Base-by-base conservation (phyloP, 2,113 vertebrate genomes). In the Lasiurus borealis region DNA sequence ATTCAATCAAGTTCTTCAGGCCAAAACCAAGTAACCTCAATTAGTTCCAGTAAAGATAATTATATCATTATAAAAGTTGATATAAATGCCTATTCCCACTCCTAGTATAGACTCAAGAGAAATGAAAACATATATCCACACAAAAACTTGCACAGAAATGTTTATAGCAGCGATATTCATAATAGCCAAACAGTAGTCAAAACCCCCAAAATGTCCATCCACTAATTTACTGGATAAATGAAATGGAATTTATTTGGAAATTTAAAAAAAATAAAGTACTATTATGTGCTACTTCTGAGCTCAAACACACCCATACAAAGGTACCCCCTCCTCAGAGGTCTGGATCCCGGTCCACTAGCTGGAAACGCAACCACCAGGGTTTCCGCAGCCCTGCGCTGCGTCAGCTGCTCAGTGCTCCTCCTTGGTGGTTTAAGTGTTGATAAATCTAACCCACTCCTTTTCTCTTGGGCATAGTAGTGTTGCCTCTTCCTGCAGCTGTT, bases 131-230 rank as follows among this genome's bases (percentile, higher is more conserved):
- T n/a, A 64, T 54, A 19, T 68, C n/a, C 3, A 6, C 36, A 48
- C 52, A 72, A 72, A 85, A 82, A 75, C 52, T 50, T 76, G 19
- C 81, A 95, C 81, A 62, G 81, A 97, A 71, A 64, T 66, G 2
- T 50, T 92, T 59, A 77, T 25, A 50, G 31, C 18, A 83, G 14
- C n/a, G 1, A 31, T 48, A 59, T 40, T 72, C 27, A 57, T 50
- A 83, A 76, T 3, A 76, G 48, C 23, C 31, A 25, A n/a, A 91
- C 36, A n/a, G 40, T n/a, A 12, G 48, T 25, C 59, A 80, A 46
- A 68, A 40, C 3, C 18, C 25, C 25, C 25, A 46, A 93, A 94
- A 66, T 85, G 36, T 46, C 66, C 68, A 68, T 59, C 48, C 48
- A 54, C 23, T 46, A 29, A 76, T 31, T 31, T 31, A 87, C 8